These are phyloP conservation scores for Penaeus indicus DNA, from an alignment of 1,140 invertebrate species.

Conservation along the genomic window DNA sequence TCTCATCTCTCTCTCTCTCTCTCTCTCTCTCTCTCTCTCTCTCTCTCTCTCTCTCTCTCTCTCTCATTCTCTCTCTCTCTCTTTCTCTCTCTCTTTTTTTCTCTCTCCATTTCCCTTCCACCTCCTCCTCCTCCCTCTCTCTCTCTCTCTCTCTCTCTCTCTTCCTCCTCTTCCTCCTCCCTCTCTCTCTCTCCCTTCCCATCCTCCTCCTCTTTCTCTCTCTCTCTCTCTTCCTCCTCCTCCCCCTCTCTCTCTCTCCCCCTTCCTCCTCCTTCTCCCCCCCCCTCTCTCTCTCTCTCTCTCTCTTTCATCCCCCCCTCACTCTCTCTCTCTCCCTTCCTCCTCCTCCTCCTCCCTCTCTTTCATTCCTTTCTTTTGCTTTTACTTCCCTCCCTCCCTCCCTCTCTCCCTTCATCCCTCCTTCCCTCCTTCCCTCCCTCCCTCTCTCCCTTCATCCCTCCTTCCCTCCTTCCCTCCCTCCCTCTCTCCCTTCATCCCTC, in stretches of 20 bases:
- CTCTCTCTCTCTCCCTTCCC: no score
- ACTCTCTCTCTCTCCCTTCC: not conserved
- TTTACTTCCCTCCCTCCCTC: conserved; percentile 39
- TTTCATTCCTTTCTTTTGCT: conserved; percentile 21
- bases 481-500: no score
- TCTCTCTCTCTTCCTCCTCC: conserved; percentile 1
- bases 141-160: not conserved
- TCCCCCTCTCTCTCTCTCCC: not conserved
- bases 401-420: conserved; percentile 18
- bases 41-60: conserved; percentile 17
- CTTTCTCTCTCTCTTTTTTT: conserved; percentile 25
- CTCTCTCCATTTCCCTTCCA: conserved; percentile 19
- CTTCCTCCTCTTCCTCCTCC: no score
- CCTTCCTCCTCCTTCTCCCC: not conserved
- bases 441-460: not conserved
- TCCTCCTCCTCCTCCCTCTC: not conserved
- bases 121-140: no score
- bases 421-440: not conserved
- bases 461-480: not conserved
- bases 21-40: not conserved
- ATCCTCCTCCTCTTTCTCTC: not conserved
- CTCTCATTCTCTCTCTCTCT: conserved; percentile 17
- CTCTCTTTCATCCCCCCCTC: no score
- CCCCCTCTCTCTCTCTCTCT: no score
- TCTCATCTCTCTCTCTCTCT: no score